phyloP scores from a whole-genome alignment of 2,888 invertebrate genomes.

The Leptinotarsa rubiginosa region DNA sequence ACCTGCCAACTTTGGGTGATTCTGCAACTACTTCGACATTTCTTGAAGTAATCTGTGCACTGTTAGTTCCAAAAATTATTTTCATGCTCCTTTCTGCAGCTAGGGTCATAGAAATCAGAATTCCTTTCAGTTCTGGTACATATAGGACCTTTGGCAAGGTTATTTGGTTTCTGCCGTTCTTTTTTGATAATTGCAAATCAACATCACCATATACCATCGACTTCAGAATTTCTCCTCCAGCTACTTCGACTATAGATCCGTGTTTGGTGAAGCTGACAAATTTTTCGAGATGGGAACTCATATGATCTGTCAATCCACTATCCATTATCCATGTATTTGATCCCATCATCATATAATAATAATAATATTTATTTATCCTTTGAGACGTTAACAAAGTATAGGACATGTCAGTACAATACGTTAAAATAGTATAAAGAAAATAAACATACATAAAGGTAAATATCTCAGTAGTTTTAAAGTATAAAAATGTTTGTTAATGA shows the following conservation, averaged over 20 bases:
- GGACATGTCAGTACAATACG: no score
- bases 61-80: neutral
- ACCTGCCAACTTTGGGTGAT: neutral
- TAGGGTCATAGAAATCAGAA: neutral
- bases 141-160: no score
- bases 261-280: neutral
- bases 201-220: no score
- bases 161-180: no score
- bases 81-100: neutral
- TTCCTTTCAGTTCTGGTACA: neutral
- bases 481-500: no score
- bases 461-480: no score
- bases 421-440: no score
- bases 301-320: neutral
- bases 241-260: neutral
- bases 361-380: no score
- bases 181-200: no score
- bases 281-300: neutral
- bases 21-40: conserved; percentile 2
- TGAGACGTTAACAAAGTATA: no score
- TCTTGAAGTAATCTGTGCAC: neutral
- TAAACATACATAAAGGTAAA: no score
- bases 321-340: conserved; percentile 1
- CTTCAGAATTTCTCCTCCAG: no score
- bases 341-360: neutral